Evolutionary conservation across 2,797 vertebrate species (phyloP).

Genomic region (Chaenodraco wilsoni): DNA sequence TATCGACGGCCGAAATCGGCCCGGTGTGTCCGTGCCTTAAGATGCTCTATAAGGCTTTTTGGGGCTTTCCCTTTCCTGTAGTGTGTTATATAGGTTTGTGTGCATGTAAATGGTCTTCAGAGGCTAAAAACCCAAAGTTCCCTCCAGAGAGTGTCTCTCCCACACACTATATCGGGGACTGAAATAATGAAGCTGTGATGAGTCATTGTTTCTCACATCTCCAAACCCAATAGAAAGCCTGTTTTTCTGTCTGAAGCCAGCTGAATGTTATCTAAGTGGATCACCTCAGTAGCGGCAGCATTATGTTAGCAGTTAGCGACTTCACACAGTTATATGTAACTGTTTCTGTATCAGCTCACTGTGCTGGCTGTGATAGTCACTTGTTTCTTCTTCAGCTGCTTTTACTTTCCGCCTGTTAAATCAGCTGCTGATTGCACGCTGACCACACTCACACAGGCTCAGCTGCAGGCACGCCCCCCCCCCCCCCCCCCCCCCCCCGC

Average conservation of each 20-base stretch:
- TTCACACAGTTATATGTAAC: slow-evolving; percentile 48
- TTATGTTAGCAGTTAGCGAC: slow-evolving; percentile 24
- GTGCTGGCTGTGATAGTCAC: slow-evolving; percentile 32
- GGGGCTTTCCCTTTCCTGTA: no score
- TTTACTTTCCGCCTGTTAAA: slow-evolving; percentile 15
- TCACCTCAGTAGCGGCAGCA: slow-evolving; percentile 9
- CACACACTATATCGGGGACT: no score
- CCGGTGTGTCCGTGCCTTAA: no score
- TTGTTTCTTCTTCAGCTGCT: slow-evolving; percentile 30
- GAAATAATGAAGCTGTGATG: not conserved
- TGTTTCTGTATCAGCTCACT: slow-evolving; percentile 4
- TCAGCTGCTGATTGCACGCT: slow-evolving; percentile 19
- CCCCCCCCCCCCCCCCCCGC: slow-evolving; percentile 27
- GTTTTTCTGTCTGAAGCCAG: not conserved
- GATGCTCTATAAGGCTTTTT: no score
- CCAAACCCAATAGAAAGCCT: slow-evolving; percentile 7
- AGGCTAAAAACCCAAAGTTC: no score
- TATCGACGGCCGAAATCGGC: no score
- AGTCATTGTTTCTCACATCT: slow-evolving; percentile 6
- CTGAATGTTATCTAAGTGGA: slow-evolving; percentile 9
- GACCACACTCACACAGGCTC: not conserved
- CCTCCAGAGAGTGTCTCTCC: no score
- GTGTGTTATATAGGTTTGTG: no score
- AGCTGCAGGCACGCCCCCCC: slow-evolving; percentile 30
- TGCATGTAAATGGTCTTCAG: no score